A percentile compares a stretch with the other conserved stretches of the same genome.
Conservation (phyloP, 2,113 vertebrate genomes). For the Spea bombifrons region DNA sequence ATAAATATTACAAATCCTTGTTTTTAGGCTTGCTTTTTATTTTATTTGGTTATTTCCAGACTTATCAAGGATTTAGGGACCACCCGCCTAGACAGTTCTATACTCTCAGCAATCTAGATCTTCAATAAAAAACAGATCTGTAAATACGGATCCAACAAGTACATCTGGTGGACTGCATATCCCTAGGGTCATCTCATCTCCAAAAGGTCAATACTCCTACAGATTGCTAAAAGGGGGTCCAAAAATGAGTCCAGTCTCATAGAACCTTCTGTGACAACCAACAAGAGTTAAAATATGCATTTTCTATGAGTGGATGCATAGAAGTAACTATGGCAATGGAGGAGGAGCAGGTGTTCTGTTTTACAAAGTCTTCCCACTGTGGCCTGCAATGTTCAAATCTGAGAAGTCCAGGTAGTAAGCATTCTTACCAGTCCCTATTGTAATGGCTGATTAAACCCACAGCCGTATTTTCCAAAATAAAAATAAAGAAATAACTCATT, state of each 20-base stretch:
- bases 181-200: slow-evolving; percentile 36
- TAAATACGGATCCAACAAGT: background rate
- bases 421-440: no score
- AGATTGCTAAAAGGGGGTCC: background rate
- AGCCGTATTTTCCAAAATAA: no score
- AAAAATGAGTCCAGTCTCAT: background rate
- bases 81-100: slow-evolving; percentile 23
- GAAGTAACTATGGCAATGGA: no score
- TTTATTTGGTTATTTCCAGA: slow-evolving; percentile 15
- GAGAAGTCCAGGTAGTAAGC: no score
- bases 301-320: no score
- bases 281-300: background rate
- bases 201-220: background rate
- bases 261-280: background rate
- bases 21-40: slow-evolving; percentile 22
- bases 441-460: no score
- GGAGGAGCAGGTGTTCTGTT: no score
- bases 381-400: no score
- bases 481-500: no score
- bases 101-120: slow-evolving; percentile 15
- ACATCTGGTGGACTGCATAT: slow-evolving; percentile 37
- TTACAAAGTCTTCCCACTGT: no score
- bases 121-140: slow-evolving; percentile 33
- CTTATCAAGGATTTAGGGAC: slow-evolving; percentile 18
- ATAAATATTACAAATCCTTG: slow-evolving; percentile 24